Percentiles rank a stretch among this genome's conserved stretches.
Conservation (phyloP, 2,113 vertebrate species). For the Cottus gobio region DNA sequence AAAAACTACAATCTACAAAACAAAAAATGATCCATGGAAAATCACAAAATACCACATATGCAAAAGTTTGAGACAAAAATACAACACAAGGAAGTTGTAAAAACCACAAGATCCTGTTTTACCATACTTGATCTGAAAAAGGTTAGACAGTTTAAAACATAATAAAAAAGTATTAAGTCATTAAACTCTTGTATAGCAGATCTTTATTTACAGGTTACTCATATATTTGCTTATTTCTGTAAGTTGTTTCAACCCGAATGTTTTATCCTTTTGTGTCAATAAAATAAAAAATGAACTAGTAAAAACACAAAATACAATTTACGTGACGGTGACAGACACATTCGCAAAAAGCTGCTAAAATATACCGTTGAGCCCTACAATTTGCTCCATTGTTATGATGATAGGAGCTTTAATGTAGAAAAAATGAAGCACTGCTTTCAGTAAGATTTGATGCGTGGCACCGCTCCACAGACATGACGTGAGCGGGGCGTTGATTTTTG, state of each 20-base stretch:
- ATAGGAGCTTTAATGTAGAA: background rate
- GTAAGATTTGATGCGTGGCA: background rate
- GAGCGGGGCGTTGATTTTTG: conserved; percentile 20
- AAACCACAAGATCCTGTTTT: background rate
- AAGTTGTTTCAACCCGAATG: background rate
- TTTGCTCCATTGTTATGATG: background rate
- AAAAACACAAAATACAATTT: background rate
- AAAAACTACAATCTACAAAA: background rate
- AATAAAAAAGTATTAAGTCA: background rate
- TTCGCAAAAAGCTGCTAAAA: background rate
- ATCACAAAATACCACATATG: background rate
- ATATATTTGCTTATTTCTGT: background rate
- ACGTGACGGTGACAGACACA: background rate
- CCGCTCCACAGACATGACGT: background rate
- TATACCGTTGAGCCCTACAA: background rate
- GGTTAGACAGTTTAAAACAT: background rate
- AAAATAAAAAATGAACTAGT: background rate
- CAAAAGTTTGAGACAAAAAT: background rate
- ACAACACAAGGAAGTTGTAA: background rate
- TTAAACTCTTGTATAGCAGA: background rate
- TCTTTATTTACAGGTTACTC: too few relatives aligned
- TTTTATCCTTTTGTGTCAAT: background rate
- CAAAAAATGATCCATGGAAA: background rate
- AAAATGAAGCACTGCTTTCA: background rate
- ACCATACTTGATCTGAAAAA: background rate